Conservation (phyloP, 2,888 invertebrate species). For the Meiosimyza decipiens region DNA sequence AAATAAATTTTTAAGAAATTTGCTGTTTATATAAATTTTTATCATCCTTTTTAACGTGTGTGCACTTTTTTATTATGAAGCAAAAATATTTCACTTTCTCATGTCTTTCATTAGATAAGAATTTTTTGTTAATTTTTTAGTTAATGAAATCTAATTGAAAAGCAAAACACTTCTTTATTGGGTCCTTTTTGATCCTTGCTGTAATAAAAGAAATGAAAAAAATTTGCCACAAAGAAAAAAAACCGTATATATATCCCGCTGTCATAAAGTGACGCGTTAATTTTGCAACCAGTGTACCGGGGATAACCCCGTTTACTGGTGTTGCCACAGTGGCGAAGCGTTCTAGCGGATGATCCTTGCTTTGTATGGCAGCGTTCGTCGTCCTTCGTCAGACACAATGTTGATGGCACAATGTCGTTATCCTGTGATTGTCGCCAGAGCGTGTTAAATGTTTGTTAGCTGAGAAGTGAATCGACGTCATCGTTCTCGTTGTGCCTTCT, state of each 20-base stretch:
- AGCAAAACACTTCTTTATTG: constrained; percentile 19
- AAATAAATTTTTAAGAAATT: not conserved
- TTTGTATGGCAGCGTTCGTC: constrained; percentile 39
- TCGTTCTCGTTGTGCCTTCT: constrained; percentile 17
- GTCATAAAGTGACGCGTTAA: constrained; percentile 40
- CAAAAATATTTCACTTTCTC: no score
- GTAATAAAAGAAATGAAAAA: not conserved
- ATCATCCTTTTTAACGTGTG: not conserved
- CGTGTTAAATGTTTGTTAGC: constrained; percentile 15
- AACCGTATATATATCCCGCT: constrained; percentile 26
- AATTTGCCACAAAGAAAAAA: not conserved
- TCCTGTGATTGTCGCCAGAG: constrained; percentile 23
- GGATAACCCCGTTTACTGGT: constrained; percentile 4
- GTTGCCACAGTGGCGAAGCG: constrained; percentile 13
- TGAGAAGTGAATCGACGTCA: constrained; percentile 29
- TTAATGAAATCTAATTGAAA: constrained; percentile 31
- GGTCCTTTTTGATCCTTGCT: not conserved
- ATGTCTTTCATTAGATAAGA: no score
- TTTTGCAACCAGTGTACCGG: constrained; percentile 28
- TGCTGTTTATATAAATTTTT: no score
- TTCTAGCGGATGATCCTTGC: constrained; percentile 33
- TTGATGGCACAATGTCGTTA: constrained; percentile 30
- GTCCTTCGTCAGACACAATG: constrained; percentile 36
- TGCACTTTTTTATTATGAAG: no score
- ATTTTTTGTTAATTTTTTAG: constrained; percentile 4